Evolutionary conservation across 1,140 invertebrate species (phyloP), one percentile per base, ranked within the genome.

Genomic region (fruit fly (Drosophila melanogaster)): DNA sequence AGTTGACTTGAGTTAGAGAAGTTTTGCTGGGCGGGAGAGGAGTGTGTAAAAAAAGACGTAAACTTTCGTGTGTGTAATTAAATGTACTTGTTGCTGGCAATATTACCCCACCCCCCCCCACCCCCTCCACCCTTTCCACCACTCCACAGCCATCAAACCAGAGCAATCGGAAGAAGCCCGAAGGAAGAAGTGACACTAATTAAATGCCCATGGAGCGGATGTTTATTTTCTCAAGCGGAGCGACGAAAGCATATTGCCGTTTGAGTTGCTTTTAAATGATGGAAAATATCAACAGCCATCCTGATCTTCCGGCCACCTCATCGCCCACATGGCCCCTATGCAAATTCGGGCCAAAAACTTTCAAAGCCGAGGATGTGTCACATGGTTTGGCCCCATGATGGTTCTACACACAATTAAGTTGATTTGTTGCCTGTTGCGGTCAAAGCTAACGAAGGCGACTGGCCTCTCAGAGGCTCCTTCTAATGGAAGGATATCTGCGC

Each of bases 371-470:
- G 79, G 79, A 81, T 81, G 79, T 83, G 79, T 83, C 79, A 74
- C 79, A 74, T 74, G 67, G 79, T 69, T 70, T 77, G 72, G 73
- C 62, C 61, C 60, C 79, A n/a, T 78, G 73, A 73, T 58, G 62
- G 74, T 74, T 61, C 77, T 53, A 77, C 58, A 78, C 55, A 83
- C 79, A 83, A 81, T 81, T 81, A 81, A 81, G 67, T 81, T 81
- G 79, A 81, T 83, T 81, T 81, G 79, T 81, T 81, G 79, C 79
- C 62, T 76, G 73, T 77, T 81, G 79, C 70, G 79, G 79, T 83
- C 79, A 81, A 81, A 81, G 69, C 79, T 69, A 81, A 81, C 79
- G 79, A 81, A 81, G 79, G 57, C 69, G 59, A 72, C 78, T 65
- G 46, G 30, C 74, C 35, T 47, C 49, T 43, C 26, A 30, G 22